Percentiles rank a stretch among this genome's conserved stretches.
These are phyloP conservation scores for Heliothis virescens DNA, from an alignment of 1,140 invertebrate species.

Conservation along the genomic window DNA sequence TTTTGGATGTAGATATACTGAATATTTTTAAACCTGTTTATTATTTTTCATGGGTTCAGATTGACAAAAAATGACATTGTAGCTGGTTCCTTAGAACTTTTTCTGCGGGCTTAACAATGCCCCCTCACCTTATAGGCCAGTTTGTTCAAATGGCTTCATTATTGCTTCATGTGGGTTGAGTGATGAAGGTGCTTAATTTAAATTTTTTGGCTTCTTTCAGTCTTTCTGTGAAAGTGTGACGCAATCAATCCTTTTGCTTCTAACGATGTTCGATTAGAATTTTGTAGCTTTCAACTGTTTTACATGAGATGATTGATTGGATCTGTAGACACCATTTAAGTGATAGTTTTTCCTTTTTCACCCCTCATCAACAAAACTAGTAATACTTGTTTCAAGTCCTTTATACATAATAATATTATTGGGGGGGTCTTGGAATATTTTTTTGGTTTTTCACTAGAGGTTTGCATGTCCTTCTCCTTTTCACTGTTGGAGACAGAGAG, in stretches of 20 bases:
- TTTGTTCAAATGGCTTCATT: constrained; percentile 16
- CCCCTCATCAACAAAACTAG: neutral
- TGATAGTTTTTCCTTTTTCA: neutral
- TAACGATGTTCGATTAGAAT: neutral
- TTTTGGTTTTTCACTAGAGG: neutral
- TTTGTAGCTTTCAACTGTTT: constrained; percentile 6
- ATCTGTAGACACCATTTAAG: neutral
- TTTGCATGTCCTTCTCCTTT: neutral
- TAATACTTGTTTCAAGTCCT: neutral
- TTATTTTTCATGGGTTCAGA: neutral
- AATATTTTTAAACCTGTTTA: neutral
- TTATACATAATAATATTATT: constrained; percentile 10
- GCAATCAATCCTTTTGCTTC: constrained; percentile 18
- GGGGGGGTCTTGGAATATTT: neutral
- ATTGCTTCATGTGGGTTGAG: constrained; percentile 4
- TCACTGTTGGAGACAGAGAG: neutral
- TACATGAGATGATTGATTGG: neutral
- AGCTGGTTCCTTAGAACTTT: constrained; percentile 2
- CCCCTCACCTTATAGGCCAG: neutral
- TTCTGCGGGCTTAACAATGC: neutral
- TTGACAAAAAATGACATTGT: constrained; percentile 12
- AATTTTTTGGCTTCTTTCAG: neutral
- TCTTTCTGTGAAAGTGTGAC: constrained; percentile 12
- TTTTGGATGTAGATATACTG: neutral
- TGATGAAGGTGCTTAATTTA: constrained; percentile 20